Evolutionary conservation across 1,140 invertebrate species (phyloP).

Genomic region (Hycleus phaleratus): DNA sequence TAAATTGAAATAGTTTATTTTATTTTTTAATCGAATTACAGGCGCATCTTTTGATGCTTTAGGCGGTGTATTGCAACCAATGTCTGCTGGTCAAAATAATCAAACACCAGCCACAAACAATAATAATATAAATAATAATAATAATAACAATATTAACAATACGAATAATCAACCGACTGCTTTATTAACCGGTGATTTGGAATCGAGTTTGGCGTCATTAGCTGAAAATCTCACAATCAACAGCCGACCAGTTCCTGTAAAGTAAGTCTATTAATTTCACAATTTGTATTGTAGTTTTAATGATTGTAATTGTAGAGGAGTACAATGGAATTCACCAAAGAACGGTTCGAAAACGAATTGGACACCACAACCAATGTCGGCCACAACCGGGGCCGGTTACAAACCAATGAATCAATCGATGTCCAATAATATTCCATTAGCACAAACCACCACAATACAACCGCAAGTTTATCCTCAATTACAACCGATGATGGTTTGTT

Average conservation of each 20-base stretch:
- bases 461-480: conserved; percentile 22
- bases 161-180: conserved; percentile 44
- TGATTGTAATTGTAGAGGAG: conserved; percentile 25
- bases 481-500: conserved; percentile 31
- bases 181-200: conserved; percentile 83
- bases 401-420: conserved; percentile 65
- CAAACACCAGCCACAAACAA: conserved; percentile 12
- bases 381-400: conserved; percentile 72
- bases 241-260: conserved; percentile 59
- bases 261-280: conserved; percentile 49
- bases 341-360: conserved; percentile 67
- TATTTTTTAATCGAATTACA: conserved; percentile 1
- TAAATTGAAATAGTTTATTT: no score
- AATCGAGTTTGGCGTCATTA: conserved; percentile 81
- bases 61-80: conserved; percentile 61
- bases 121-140: conserved; percentile 25
- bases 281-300: not conserved
- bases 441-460: conserved; percentile 14
- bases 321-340: conserved; percentile 84
- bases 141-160: conserved; percentile 39
- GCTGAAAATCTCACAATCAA: conserved; percentile 90
- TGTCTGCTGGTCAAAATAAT: conserved; percentile 31
- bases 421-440: conserved; percentile 23
- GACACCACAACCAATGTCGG: conserved; percentile 79
- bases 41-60: conserved; percentile 60